phyloP scores from a whole-genome alignment of 2,888 invertebrate species.

The Zaprionus bogoriensis region DNA sequence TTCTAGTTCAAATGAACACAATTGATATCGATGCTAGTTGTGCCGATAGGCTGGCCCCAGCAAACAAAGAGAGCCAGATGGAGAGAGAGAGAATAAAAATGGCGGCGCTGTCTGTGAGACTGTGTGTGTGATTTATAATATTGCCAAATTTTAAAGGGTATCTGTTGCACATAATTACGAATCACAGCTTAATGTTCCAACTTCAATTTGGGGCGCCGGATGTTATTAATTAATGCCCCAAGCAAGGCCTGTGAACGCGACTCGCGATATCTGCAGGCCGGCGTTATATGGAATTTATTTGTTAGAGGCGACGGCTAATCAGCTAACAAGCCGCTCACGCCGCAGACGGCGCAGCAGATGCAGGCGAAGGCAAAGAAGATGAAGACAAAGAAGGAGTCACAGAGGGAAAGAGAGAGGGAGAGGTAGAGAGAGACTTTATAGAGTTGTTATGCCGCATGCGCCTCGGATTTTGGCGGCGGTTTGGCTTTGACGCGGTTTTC shows the following conservation, averaged over 20 bases:
- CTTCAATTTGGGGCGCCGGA: conserved; percentile 68
- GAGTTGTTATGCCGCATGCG: conserved; percentile 58
- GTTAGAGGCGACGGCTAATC: conserved; percentile 73
- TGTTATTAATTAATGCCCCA: conserved; percentile 77
- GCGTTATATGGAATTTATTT: conserved; percentile 77
- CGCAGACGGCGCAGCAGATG: conserved; percentile 44
- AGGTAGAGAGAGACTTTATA: conserved; percentile 34
- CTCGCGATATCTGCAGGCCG: conserved; percentile 51
- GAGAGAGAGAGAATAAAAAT: too few species aligned
- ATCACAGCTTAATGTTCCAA: conserved; percentile 21
- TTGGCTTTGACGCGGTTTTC: conserved; percentile 75
- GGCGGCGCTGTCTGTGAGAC: too few species aligned
- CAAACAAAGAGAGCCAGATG: too few species aligned
- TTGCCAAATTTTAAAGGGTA: conserved; percentile 4
- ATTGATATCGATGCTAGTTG: too few species aligned
- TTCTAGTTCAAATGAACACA: too few species aligned
- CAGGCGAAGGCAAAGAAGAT: conserved; percentile 9
- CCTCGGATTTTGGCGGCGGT: conserved; percentile 61
- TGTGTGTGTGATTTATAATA: too few species aligned
- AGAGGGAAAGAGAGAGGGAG: background rate
- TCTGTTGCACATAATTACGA: background rate
- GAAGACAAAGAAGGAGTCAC: conserved; percentile 2
- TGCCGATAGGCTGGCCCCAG: too few species aligned
- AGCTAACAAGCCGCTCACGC: conserved; percentile 77
- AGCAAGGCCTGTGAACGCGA: conserved; percentile 46